These are phyloP conservation scores for Nyctalus aviator DNA, from an alignment of 2,797 vertebrate genomes.

Conservation along the genomic window DNA sequence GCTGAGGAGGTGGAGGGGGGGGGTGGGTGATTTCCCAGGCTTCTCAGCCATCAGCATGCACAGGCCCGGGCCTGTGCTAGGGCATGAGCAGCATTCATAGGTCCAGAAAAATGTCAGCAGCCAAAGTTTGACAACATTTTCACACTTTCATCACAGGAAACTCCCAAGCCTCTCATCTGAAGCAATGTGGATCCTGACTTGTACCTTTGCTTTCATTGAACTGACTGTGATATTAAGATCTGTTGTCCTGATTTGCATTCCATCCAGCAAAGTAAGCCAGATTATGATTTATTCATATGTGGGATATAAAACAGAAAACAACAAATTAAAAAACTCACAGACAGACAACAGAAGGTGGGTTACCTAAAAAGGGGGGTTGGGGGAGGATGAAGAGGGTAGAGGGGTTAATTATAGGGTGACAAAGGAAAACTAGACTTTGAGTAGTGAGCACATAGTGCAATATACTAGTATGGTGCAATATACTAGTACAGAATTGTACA, in stretches of 20 bases:
- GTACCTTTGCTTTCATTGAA: background rate
- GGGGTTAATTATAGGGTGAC: background rate
- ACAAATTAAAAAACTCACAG: background rate
- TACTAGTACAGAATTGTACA: background rate
- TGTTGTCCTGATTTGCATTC: background rate
- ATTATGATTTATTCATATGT: background rate
- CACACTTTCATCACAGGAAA: background rate
- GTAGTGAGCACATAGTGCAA: background rate
- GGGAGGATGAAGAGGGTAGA: background rate
- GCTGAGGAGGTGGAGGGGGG: background rate
- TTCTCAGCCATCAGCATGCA: background rate
- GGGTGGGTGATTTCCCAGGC: background rate
- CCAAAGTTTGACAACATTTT: constrained; percentile 18
- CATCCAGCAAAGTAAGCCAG: background rate
- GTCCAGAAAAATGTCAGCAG: background rate
- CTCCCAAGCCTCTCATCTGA: background rate
- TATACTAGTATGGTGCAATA: too few relatives aligned
- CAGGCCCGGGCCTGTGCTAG: background rate
- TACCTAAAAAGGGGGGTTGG: background rate
- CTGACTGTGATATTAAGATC: background rate
- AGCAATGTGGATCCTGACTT: background rate
- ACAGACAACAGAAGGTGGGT: background rate
- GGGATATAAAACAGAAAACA: background rate
- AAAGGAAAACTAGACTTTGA: background rate
- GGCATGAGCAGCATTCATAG: background rate